Evolutionary conservation across 23 tunicate genomes (phyloP), one percentile per base, ranked within the genome.

Genomic region (Halocynthia roretzi): DNA sequence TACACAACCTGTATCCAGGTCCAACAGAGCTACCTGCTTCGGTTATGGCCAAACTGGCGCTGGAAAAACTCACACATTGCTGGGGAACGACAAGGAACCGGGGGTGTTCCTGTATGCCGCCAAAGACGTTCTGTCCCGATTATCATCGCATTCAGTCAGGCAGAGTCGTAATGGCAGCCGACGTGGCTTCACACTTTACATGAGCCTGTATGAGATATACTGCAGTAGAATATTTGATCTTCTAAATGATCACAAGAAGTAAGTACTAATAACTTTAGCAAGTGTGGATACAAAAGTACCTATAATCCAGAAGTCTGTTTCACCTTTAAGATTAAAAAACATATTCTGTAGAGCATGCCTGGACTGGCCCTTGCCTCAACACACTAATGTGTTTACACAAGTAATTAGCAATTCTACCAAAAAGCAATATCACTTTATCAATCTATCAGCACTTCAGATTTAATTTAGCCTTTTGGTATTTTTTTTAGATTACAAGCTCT

Each of bases 11-110:
- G 44, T 5, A 9, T 74, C n/a, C 6, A 74, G 78, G 7, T 22
- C 54, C n/a, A 44, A 53, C 31, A 20, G 78, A 55, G 78, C 78
- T 17, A 74, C 78, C 10, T 74, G 78, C 55, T 74, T 74, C 6
- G 78, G 78, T 8, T 74, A 74, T 55, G 78, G 78, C 10, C 78
- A 74, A 55, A 74, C 78, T 4, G 78, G 78, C 8, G 78, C 78
- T 10, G 78, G 78, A 8, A 74, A 74, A 53, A 74, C 78, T 8
- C 78, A 74, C 62, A 74, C 78, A 14, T 44, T 74, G n/a, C 19
- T 74, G 8, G 78, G 78, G 18, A 63, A 74, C 31, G 78, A 74
- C 18, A 14, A 62, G 10, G 78, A 74, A 74, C 9, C 58, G 8
- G 78, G 78, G 8, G 78, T 74, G 50, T 74, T 74, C 19, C 56